These are phyloP conservation scores for Gallinago stenura DNA, from an alignment of 2,797 vertebrate species.

Conservation along the genomic window DNA sequence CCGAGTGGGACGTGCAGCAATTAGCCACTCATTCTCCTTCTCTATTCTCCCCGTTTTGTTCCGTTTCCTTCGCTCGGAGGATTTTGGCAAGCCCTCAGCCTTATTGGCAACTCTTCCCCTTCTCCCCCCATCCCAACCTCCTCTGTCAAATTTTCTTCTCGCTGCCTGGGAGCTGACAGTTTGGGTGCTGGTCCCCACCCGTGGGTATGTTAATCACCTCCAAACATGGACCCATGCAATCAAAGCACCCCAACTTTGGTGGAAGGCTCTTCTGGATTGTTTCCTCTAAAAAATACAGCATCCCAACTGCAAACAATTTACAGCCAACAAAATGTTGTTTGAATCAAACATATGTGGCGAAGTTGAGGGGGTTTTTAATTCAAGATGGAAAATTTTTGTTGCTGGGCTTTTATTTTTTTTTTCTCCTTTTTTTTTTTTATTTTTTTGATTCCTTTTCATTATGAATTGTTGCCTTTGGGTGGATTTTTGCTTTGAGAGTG, in stretches of 20 bases:
- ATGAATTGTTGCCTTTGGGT: conserved; percentile 36
- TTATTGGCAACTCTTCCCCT: conserved; percentile 29
- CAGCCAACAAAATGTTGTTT: conserved; percentile 52
- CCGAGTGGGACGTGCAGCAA: conserved; percentile 41
- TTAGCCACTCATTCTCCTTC: conserved; percentile 54
- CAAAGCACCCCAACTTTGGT: conserved; percentile 58
- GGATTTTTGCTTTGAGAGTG: conserved; percentile 9
- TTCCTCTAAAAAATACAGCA: conserved; percentile 57
- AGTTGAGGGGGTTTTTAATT: neutral
- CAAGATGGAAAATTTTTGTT: conserved; percentile 13
- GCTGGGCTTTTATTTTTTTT: neutral
- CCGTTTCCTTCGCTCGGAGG: conserved; percentile 9
- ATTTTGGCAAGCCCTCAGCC: conserved; percentile 53
- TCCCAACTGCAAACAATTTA: conserved; percentile 50
- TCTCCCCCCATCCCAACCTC: conserved; percentile 22
- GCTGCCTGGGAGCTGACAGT: conserved; percentile 41
- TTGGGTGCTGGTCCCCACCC: conserved; percentile 52
- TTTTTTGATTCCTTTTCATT: neutral
- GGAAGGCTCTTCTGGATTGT: conserved; percentile 43
- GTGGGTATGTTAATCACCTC: conserved; percentile 48
- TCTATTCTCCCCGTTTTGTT: conserved; percentile 33
- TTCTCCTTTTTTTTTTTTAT: neutral
- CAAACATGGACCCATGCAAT: conserved; percentile 51
- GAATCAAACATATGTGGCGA: conserved; percentile 4
- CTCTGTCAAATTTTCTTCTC: conserved; percentile 53